Percentiles rank a stretch among this genome's conserved stretches.
Conservation (phyloP, 2,797 vertebrate genomes). For the Acipenser transmontanus region DNA sequence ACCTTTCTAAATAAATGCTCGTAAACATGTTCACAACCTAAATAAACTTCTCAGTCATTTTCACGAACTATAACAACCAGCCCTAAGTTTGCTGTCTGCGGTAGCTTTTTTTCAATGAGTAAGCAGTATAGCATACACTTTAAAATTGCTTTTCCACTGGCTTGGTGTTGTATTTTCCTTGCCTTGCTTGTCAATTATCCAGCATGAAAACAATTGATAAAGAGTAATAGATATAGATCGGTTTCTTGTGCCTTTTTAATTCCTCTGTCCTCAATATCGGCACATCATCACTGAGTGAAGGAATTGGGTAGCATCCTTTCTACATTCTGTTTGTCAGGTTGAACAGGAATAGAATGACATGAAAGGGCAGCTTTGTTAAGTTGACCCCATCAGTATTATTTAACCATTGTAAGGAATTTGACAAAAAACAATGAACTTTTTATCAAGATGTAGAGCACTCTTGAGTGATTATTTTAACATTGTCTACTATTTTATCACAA, state of each 20-base stretch:
- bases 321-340: not conserved
- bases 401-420: not conserved
- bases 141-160: slow-evolving; percentile 27
- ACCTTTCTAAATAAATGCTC: too few species aligned
- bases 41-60: too few species aligned
- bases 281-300: not conserved
- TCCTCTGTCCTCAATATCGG: not conserved
- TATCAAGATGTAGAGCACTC: too few species aligned
- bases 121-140: too few species aligned
- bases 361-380: not conserved
- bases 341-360: not conserved
- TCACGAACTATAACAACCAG: too few species aligned
- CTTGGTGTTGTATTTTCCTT: slow-evolving; percentile 22
- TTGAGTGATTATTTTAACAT: too few species aligned
- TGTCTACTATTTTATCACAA: too few species aligned
- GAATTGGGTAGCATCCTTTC: not conserved
- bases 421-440: too few species aligned
- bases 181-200: not conserved
- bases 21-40: too few species aligned
- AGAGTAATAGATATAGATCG: slow-evolving; percentile 7
- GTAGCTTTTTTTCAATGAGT: too few species aligned
- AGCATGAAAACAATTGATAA: not conserved
- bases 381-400: not conserved
- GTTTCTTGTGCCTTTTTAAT: not conserved
- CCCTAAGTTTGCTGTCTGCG: too few species aligned